Evolutionary conservation across 2,113 vertebrate genomes (phyloP), one percentile per base, ranked within the genome.

Genomic region (Pomatorhinus ruficollis): DNA sequence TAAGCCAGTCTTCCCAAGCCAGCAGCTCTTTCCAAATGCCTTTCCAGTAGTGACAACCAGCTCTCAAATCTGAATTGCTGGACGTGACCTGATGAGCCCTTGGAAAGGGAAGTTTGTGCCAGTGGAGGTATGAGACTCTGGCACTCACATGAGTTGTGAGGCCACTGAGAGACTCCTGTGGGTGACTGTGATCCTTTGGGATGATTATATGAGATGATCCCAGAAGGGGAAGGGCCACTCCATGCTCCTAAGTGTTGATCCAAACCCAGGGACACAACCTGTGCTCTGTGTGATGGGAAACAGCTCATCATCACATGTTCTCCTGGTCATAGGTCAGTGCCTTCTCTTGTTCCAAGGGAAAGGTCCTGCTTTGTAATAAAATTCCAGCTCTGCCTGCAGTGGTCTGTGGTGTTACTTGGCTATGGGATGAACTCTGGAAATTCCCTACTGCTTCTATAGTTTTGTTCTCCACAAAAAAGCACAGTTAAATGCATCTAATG

Each of bases 351-450:
- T 84, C 6, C 2, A 85, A 89, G 56, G 65, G 69, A 59, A 72
- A 65, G 70, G 47, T 78, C 56, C 52, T 89, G 35, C 71, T 86
- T 82, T 93, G 39, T 59, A 80, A 27, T 59, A 42, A 54, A 66
- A 30, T 44, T 82, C 74, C 63, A 88, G 61, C 45, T 79, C 82
- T 90, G 56, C 69, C 72, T 64, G 7, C 57, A 24, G 53, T 35
- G 45, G 10, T 71, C 81, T 88, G 75, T 93, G 82, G 66, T 93
- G 45, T 85, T 80, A 33, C 53, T 86, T 86, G 79, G 78, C 90
- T 72, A 8, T 65, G 39, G 76, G 59, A 72, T 83, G 88, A 90
- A 83, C 92, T 80, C 82, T 96, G 94, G 95, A 97, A 96, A 95
- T 94, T 94, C 94, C 91, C 95, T 93, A n/a, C 84, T 74, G 83